Conservation (phyloP, 2,888 invertebrate genomes). For the Caenorhabditis doughertyi region DNA sequence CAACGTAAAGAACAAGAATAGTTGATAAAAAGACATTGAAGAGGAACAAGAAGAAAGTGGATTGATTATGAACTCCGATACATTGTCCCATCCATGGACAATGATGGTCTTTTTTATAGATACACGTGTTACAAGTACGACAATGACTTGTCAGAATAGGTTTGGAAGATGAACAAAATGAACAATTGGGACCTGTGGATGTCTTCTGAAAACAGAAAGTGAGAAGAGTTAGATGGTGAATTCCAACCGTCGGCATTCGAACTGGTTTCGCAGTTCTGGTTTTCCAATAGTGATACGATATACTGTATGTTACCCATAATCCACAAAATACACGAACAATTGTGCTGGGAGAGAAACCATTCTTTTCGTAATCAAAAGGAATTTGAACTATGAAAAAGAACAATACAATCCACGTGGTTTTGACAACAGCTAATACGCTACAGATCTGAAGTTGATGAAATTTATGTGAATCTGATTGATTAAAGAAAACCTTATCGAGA, state of each 20-base stretch:
- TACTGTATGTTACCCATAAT: slow-evolving; percentile 30
- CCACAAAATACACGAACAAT: slow-evolving; percentile 14
- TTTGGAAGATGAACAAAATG: slow-evolving; percentile 13
- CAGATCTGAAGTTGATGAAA: slow-evolving; percentile 2
- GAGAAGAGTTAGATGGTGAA: not conserved
- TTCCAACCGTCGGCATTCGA: slow-evolving; percentile 2
- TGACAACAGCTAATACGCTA: not conserved
- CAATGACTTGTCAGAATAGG: slow-evolving; percentile 31
- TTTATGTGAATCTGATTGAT: not conserved
- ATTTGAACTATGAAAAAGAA: slow-evolving; percentile 29
- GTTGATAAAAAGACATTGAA: slow-evolving; percentile 32
- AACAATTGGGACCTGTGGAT: not conserved
- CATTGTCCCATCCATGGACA: slow-evolving; percentile 59
- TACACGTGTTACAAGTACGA: slow-evolving; percentile 43
- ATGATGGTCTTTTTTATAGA: slow-evolving; percentile 55
- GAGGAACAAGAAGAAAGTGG: slow-evolving; percentile 53
- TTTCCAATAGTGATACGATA: slow-evolving; percentile 38
- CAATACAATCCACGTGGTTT: slow-evolving; percentile 28
- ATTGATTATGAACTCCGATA: slow-evolving; percentile 56
- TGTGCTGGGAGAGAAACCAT: not conserved
- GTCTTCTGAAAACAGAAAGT: slow-evolving; percentile 14
- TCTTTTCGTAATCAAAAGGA: slow-evolving; percentile 29
- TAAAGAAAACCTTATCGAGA: not conserved
- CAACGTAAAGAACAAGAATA: slow-evolving; percentile 24
- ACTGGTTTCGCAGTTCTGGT: slow-evolving; percentile 18